Percentiles rank a stretch among this genome's conserved stretches.
Conservation (phyloP, 2,113 vertebrate species). For the Triplophysa tibetana region DNA sequence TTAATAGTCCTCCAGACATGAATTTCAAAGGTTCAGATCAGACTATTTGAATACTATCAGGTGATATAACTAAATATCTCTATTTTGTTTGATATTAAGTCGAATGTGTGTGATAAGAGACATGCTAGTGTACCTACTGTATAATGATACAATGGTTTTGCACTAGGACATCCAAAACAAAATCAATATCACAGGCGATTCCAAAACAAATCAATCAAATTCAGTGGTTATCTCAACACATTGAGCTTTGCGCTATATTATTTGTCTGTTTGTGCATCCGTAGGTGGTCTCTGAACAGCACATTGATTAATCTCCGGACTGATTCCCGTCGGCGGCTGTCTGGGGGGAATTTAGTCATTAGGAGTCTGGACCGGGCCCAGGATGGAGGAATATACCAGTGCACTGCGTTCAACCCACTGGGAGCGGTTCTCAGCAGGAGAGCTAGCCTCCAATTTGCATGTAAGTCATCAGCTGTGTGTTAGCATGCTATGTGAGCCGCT, state of each 20-base stretch:
- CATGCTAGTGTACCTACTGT: neutral
- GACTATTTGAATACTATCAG: neutral
- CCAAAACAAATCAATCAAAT: neutral
- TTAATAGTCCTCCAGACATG: neutral
- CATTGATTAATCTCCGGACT: constrained; percentile 82
- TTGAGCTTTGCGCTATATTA: constrained; percentile 16
- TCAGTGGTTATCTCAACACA: constrained; percentile 4
- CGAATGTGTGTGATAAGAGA: too few relatives aligned
- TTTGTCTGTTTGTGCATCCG: constrained; percentile 65
- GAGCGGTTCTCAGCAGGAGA: constrained; percentile 89
- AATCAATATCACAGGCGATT: constrained; percentile 18
- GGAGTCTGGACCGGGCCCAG: constrained; percentile 83
- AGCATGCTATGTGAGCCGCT: constrained; percentile 22
- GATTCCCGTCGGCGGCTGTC: constrained; percentile 87
- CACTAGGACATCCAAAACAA: constrained; percentile 23
- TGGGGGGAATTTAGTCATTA: constrained; percentile 92
- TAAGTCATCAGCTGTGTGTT: constrained; percentile 71
- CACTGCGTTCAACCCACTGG: constrained; percentile 89
- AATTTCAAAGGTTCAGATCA: neutral
- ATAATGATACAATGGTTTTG: neutral
- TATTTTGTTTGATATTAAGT: neutral
- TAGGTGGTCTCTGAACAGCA: constrained; percentile 96
- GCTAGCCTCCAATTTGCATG: constrained; percentile 93
- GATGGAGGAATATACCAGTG: constrained; percentile 92
- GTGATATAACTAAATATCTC: too few relatives aligned